Percentiles rank a stretch among this genome's conserved stretches.
Evolutionary conservation across 2,797 vertebrate species (phyloP).

Genomic region (Australoheros facetus): DNA sequence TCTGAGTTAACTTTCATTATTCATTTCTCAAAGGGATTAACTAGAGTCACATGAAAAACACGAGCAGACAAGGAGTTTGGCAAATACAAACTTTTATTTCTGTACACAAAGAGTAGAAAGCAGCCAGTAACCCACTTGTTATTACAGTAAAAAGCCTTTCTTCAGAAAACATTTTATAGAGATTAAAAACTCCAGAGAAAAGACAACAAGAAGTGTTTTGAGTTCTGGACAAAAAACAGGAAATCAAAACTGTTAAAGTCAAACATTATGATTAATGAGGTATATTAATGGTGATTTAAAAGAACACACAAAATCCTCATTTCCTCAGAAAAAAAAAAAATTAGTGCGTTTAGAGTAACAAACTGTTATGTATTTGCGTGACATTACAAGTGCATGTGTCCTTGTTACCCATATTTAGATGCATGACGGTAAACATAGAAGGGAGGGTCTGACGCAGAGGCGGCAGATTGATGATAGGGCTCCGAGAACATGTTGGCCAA

Average conservation of each 20-base stretch:
- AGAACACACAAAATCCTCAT: conserved; percentile 10
- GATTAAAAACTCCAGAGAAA: conserved; percentile 76
- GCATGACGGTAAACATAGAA: not conserved
- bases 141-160: conserved; percentile 81
- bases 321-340: conserved; percentile 22
- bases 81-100: conserved; percentile 91
- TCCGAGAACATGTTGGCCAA: conserved; percentile 39
- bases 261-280: conserved; percentile 66
- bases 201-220: conserved; percentile 61
- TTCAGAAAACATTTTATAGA: conserved; percentile 78
- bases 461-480: conserved; percentile 42
- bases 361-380: conserved; percentile 46
- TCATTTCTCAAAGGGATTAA: conserved; percentile 44
- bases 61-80: conserved; percentile 62
- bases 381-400: conserved; percentile 20
- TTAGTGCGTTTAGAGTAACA: conserved; percentile 40
- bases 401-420: conserved; percentile 27
- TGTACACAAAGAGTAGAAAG: conserved; percentile 86
- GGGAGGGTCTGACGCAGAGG: conserved; percentile 21
- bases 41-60: conserved; percentile 28
- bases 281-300: conserved; percentile 64
- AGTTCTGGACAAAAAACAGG: conserved; percentile 55
- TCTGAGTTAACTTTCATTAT: conserved; percentile 37
- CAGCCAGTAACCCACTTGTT: conserved; percentile 81
- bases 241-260: conserved; percentile 51